Conservation (phyloP, 2,888 invertebrate genomes). For the Thecophora atra region DNA sequence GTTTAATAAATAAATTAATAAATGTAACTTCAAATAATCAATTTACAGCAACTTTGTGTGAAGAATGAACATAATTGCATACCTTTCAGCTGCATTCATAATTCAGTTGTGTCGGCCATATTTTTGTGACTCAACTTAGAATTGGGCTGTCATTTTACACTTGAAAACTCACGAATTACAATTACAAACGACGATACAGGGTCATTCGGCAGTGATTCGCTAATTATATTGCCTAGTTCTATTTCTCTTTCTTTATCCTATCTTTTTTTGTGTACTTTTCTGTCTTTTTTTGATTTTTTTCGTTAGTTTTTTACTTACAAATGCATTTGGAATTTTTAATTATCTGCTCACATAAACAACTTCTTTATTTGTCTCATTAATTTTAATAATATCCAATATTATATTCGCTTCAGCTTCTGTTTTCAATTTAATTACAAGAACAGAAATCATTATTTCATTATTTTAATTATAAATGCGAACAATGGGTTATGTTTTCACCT, state of each 20-base stretch:
- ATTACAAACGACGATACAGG: slow-evolving; percentile 4
- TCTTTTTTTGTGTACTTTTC: background rate
- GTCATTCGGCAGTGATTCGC: slow-evolving; percentile 2
- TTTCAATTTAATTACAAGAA: slow-evolving; percentile 20
- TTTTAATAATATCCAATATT: background rate
- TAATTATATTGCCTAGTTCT: slow-evolving; percentile 25
- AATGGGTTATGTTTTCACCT: background rate
- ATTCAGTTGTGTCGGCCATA: too few relatives aligned
- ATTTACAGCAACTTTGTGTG: too few relatives aligned
- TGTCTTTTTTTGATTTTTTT: background rate
- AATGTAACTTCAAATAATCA: too few relatives aligned
- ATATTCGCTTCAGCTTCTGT: background rate
- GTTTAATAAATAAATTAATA: too few relatives aligned
- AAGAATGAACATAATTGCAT: too few relatives aligned
- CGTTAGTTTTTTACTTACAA: slow-evolving; percentile 6
- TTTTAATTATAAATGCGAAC: background rate
- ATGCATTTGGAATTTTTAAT: slow-evolving; percentile 24
- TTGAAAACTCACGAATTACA: slow-evolving; percentile 7
- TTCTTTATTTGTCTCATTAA: background rate
- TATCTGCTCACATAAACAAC: background rate
- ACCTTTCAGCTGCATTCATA: too few relatives aligned
- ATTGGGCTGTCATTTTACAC: too few relatives aligned
- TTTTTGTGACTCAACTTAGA: too few relatives aligned
- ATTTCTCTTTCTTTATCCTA: too few relatives aligned
- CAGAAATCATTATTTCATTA: slow-evolving; percentile 2